These are phyloP conservation scores for Sebastes diaconus DNA, from an alignment of 2,797 vertebrate species.

Conservation along the genomic window DNA sequence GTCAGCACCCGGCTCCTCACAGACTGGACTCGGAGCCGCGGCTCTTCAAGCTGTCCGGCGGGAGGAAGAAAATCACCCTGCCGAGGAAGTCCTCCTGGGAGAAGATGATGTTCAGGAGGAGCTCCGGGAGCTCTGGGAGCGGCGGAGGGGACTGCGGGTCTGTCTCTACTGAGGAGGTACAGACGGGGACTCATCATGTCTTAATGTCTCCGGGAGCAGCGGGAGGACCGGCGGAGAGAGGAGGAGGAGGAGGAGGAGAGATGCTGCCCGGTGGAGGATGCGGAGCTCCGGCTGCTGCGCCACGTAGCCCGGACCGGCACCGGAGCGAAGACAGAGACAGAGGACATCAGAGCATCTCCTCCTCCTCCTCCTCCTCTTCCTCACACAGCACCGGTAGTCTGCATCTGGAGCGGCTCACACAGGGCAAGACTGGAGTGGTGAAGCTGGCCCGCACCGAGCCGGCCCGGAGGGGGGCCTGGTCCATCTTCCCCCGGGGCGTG, in stretches of 20 bases:
- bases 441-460: constrained; percentile 80
- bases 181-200: not conserved
- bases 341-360: constrained; percentile 26
- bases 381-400: not conserved
- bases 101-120: constrained; percentile 62
- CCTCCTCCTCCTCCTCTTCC: constrained; percentile 7
- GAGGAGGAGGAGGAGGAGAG: not conserved
- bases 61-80: constrained; percentile 69
- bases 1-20: constrained; percentile 80
- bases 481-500: constrained; percentile 85
- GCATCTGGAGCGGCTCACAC: constrained; percentile 74
- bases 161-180: not conserved
- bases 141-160: constrained; percentile 18
- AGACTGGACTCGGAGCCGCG: constrained; percentile 82
- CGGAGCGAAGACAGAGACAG: constrained; percentile 33
- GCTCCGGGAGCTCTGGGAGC: constrained; percentile 27
- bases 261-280: constrained; percentile 38
- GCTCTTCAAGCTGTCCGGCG: constrained; percentile 70
- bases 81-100: constrained; percentile 66
- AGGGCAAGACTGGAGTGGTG: constrained; percentile 81
- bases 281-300: constrained; percentile 52
- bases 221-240: not conserved
- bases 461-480: constrained; percentile 88
- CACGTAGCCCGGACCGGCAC: constrained; percentile 68
- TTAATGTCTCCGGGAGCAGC: constrained; percentile 4